Conservation (phyloP, 2,888 invertebrate genomes). For the Synergus laeviventris region DNA sequence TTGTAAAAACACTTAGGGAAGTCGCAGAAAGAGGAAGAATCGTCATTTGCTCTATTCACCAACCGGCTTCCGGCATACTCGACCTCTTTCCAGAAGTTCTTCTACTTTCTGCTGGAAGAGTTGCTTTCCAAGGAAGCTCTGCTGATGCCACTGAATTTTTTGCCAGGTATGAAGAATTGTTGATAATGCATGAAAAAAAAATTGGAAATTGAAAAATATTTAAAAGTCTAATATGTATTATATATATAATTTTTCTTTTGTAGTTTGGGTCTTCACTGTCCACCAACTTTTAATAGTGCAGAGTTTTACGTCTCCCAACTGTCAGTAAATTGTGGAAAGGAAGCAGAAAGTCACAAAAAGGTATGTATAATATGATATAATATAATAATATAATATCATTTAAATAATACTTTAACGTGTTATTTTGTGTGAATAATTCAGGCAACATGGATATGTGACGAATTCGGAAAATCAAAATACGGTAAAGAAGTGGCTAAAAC, state of each 20-base stretch:
- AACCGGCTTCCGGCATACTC: slow-evolving; percentile 91
- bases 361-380: slow-evolving; percentile 2
- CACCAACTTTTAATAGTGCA: slow-evolving; percentile 88
- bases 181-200: too few species aligned
- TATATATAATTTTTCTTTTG: slow-evolving; percentile 57
- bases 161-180: slow-evolving; percentile 77
- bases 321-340: slow-evolving; percentile 78
- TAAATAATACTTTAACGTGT: background rate
- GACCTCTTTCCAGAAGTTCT: slow-evolving; percentile 89
- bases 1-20: slow-evolving; percentile 83
- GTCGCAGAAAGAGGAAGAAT: slow-evolving; percentile 84
- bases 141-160: slow-evolving; percentile 84
- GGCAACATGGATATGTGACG: slow-evolving; percentile 78
- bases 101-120: slow-evolving; percentile 86
- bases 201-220: background rate
- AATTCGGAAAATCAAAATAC: slow-evolving; percentile 77
- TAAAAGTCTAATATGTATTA: background rate
- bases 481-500: slow-evolving; percentile 58
- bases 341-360: slow-evolving; percentile 72
- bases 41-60: slow-evolving; percentile 92
- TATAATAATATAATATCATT: background rate
- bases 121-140: slow-evolving; percentile 88
- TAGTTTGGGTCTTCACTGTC: slow-evolving; percentile 83
- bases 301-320: slow-evolving; percentile 87
- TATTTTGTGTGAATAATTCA: slow-evolving; percentile 55